Conservation (phyloP, 2,888 invertebrate genomes). For the Entomobrya multifasciata region DNA sequence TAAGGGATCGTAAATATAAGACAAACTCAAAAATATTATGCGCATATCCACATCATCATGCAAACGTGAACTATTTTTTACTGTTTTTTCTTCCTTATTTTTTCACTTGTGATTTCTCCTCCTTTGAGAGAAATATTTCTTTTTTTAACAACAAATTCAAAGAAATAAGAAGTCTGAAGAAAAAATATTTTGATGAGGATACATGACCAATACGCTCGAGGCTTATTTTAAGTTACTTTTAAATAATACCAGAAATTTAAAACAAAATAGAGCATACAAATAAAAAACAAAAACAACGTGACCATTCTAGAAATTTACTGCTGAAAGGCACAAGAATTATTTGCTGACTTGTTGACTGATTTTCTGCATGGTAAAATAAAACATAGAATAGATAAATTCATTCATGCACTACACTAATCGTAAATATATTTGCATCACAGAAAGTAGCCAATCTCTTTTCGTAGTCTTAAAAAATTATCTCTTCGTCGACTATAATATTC, state of each 20-base stretch:
- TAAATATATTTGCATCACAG: neutral
- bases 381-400: too few species aligned
- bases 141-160: neutral
- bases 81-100: neutral
- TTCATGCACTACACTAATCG: too few species aligned
- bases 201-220: neutral
- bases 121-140: conserved; percentile 44
- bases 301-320: neutral
- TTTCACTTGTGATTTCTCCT: conserved; percentile 4
- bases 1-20: conserved; percentile 28
- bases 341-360: conserved; percentile 12
- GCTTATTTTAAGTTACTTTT: too few species aligned
- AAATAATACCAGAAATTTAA: too few species aligned
- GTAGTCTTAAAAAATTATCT: too few species aligned
- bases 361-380: neutral
- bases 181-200: conserved; percentile 16
- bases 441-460: too few species aligned
- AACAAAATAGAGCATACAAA: too few species aligned
- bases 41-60: neutral
- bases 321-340: neutral
- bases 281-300: too few species aligned
- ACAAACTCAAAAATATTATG: conserved; percentile 7
- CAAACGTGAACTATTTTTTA: conserved; percentile 16
- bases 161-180: neutral
- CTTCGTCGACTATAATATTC: neutral